Conservation (phyloP, 2,888 invertebrate species). For the Drosophila prostipennis region DNA sequence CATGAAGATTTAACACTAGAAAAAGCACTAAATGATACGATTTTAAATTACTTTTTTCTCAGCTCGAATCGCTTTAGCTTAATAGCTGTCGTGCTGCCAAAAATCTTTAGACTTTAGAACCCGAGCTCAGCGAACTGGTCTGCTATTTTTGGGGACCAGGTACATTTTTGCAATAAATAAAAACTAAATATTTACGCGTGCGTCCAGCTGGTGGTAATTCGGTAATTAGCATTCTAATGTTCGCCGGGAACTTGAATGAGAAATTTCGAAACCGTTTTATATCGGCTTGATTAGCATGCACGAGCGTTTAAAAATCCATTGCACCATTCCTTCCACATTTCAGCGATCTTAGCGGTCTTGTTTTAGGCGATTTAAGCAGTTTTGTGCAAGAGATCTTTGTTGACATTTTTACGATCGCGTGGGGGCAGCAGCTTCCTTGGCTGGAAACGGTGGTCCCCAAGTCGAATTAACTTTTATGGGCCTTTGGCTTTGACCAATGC, state of each 20-base stretch:
- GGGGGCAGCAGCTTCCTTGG: slow-evolving; percentile 57
- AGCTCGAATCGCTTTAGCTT: slow-evolving; percentile 2
- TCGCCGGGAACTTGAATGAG: slow-evolving; percentile 18
- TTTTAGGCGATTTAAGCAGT: background rate
- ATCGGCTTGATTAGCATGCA: slow-evolving; percentile 33
- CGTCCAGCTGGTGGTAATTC: slow-evolving; percentile 28
- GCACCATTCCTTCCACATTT: slow-evolving; percentile 29
- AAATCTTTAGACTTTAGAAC: slow-evolving; percentile 18
- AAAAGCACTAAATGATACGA: slow-evolving; percentile 30
- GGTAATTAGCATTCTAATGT: slow-evolving; percentile 33
- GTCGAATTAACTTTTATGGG: slow-evolving; percentile 54
- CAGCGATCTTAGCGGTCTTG: background rate
- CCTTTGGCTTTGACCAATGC: slow-evolving; percentile 47
- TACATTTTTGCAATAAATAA: slow-evolving; percentile 12
- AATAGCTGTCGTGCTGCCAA: slow-evolving; percentile 28
- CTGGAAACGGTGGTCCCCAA: slow-evolving; percentile 44
- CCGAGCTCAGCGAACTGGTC: slow-evolving; percentile 5
- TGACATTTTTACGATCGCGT: slow-evolving; percentile 50
- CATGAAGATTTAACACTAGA: slow-evolving; percentile 9
- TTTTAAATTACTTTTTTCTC: slow-evolving; percentile 2
- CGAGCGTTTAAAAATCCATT: slow-evolving; percentile 24
- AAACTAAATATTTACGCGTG: slow-evolving; percentile 26
- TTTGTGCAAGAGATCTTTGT: slow-evolving; percentile 48
- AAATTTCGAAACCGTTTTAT: slow-evolving; percentile 23
- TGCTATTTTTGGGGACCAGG: background rate